Evolutionary conservation across 2,797 vertebrate species (phyloP).

Genomic region (Astyanax mexicanus): DNA sequence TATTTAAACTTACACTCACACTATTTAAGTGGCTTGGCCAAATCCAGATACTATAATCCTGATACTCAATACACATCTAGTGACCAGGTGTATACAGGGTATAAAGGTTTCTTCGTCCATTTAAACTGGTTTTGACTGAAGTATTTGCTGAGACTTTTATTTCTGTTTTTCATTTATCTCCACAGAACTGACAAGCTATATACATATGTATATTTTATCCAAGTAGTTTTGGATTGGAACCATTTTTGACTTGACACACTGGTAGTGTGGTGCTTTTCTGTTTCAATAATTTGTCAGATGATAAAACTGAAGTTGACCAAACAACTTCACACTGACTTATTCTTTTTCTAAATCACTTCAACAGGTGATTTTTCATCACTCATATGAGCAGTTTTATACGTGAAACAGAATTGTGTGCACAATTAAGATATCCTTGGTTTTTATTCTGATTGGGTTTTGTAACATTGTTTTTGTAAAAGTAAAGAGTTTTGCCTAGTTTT

Average conservation of each 20-base stretch:
- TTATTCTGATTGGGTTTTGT: background rate
- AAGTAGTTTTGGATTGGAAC: background rate
- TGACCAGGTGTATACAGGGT: too few relatives aligned
- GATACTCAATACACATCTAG: too few relatives aligned
- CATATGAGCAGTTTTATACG: background rate
- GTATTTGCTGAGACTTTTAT: background rate
- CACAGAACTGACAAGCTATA: conserved; percentile 21
- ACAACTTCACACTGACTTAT: background rate
- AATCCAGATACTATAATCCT: too few relatives aligned
- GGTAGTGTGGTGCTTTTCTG: background rate
- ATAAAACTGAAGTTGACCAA: background rate
- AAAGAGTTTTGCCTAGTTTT: too few relatives aligned
- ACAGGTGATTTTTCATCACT: background rate
- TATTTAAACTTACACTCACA: too few relatives aligned
- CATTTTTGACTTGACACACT: background rate
- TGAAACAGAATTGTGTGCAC: background rate
- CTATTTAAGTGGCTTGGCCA: too few relatives aligned
- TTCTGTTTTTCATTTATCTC: background rate
- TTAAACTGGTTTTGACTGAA: conserved; percentile 6
- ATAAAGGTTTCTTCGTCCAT: conserved; percentile 8
- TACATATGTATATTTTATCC: background rate
- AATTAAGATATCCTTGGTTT: background rate
- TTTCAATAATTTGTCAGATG: background rate
- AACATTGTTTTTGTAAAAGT: too few relatives aligned
- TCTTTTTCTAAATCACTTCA: background rate